Evolutionary conservation across 2,113 vertebrate genomes (phyloP).

Genomic region (Erythrocercus mccallii): DNA sequence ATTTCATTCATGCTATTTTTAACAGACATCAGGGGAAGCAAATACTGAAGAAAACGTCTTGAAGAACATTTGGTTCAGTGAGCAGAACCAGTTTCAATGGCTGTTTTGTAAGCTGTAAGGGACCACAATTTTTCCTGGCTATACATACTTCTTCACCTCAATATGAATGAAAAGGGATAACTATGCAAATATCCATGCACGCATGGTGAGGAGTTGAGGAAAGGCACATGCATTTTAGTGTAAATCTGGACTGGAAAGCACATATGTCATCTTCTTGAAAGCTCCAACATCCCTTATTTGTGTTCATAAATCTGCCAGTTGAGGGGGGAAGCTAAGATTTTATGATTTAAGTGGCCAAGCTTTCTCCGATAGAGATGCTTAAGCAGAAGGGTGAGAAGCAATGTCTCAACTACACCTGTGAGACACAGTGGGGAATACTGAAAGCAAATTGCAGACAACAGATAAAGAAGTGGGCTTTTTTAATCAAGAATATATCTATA

Average conservation of each 20-base stretch:
- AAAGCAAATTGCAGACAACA: not conserved
- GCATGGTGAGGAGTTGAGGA: not conserved
- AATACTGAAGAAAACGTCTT: slow-evolving; percentile 10
- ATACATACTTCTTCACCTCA: not conserved
- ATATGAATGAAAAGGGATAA: not conserved
- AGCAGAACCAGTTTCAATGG: not conserved
- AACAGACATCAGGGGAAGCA: not conserved
- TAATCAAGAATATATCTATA: not conserved
- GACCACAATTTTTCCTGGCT: not conserved
- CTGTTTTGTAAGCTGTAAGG: not conserved
- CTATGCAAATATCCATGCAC: not conserved
- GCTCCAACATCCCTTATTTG: not conserved
- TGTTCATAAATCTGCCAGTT: not conserved
- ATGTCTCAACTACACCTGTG: not conserved
- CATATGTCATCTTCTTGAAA: not conserved
- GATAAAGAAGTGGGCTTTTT: not conserved
- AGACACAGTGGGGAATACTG: not conserved
- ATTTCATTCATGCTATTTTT: slow-evolving; percentile 23
- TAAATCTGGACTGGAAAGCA: not conserved
- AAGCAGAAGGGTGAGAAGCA: not conserved
- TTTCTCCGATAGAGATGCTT: not conserved
- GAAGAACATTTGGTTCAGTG: slow-evolving; percentile 10
- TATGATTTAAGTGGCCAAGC: not conserved
- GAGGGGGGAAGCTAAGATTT: not conserved
- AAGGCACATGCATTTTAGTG: not conserved